phyloP scores from a whole-genome alignment of 2,797 vertebrate genomes.

The Parotocinclus haroldoi region DNA sequence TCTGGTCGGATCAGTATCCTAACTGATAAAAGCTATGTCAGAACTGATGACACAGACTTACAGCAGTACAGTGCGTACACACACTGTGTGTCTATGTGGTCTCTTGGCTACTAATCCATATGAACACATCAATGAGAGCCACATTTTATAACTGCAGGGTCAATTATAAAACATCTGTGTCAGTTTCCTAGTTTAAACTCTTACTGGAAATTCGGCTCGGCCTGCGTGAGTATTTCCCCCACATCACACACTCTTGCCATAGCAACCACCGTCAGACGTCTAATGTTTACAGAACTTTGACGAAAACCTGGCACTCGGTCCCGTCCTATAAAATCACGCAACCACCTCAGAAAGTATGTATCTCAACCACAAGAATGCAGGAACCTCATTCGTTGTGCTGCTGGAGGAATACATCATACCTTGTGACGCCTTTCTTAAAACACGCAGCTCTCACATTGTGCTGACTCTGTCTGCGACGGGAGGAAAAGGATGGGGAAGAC shows the following conservation, averaged over 20 bases:
- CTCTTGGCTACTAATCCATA: slow-evolving; percentile 14
- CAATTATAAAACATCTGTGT: slow-evolving; percentile 35
- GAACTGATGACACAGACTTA: slow-evolving; percentile 22
- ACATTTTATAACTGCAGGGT: slow-evolving; percentile 26
- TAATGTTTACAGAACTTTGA: slow-evolving; percentile 27
- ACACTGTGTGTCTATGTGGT: slow-evolving; percentile 16
- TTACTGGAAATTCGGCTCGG: slow-evolving; percentile 39
- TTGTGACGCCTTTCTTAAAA: slow-evolving; percentile 1
- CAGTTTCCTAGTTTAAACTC: slow-evolving; percentile 8
- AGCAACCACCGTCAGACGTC: slow-evolving; percentile 11
- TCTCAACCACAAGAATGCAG: neutral
- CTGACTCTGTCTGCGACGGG: slow-evolving; percentile 41
- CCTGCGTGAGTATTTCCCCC: slow-evolving; percentile 28
- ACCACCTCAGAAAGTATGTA: slow-evolving; percentile 18
- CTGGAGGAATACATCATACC: slow-evolving; percentile 3
- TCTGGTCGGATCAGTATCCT: neutral
- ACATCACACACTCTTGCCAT: slow-evolving; percentile 29
- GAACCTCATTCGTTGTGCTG: slow-evolving; percentile 5
- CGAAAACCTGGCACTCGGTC: neutral
- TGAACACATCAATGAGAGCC: slow-evolving; percentile 35
- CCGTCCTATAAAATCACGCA: slow-evolving; percentile 19
- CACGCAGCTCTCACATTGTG: slow-evolving; percentile 12
- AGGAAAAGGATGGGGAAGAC: slow-evolving; percentile 32
- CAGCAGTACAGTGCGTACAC: neutral
- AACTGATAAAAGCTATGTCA: slow-evolving; percentile 16